phyloP scores from a whole-genome alignment of 2,888 invertebrate species.

The Endomychus coccineus region DNA sequence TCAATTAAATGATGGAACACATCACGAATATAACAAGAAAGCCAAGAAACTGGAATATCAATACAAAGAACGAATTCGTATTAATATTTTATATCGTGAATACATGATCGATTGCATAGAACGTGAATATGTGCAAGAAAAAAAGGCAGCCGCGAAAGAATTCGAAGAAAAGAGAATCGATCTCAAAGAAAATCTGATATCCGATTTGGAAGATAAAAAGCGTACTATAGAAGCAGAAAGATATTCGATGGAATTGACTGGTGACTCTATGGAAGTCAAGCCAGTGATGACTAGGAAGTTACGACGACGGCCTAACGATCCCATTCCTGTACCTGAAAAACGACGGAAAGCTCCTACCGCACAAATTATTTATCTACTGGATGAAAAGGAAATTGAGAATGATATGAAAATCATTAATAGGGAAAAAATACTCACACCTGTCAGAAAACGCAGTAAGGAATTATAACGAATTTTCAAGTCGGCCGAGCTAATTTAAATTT shows the following conservation, averaged over 20 bases:
- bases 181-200: slow-evolving; percentile 77
- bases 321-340: slow-evolving; percentile 81
- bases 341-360: slow-evolving; percentile 76
- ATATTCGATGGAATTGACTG: slow-evolving; percentile 80
- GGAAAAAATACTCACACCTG: slow-evolving; percentile 45
- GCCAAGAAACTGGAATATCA: slow-evolving; percentile 76
- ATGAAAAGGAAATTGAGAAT: slow-evolving; percentile 81
- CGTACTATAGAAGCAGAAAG: slow-evolving; percentile 84
- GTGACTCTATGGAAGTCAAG: slow-evolving; percentile 85
- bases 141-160: slow-evolving; percentile 82
- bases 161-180: slow-evolving; percentile 94
- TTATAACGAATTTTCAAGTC: neutral
- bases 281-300: slow-evolving; percentile 93
- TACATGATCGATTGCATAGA: slow-evolving; percentile 82
- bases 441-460: slow-evolving; percentile 47
- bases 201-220: slow-evolving; percentile 88
- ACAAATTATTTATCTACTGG: slow-evolving; percentile 78
- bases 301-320: slow-evolving; percentile 87
- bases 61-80: slow-evolving; percentile 68
- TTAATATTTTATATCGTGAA: slow-evolving; percentile 71
- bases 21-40: slow-evolving; percentile 78
- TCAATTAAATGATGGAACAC: slow-evolving; percentile 76
- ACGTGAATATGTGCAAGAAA: slow-evolving; percentile 79
- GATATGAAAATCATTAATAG: slow-evolving; percentile 75
- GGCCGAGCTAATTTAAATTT: slow-evolving; percentile 4